Evolutionary conservation across 1,140 invertebrate species (phyloP).

Genomic region (Temnothorax nylanderi): DNA sequence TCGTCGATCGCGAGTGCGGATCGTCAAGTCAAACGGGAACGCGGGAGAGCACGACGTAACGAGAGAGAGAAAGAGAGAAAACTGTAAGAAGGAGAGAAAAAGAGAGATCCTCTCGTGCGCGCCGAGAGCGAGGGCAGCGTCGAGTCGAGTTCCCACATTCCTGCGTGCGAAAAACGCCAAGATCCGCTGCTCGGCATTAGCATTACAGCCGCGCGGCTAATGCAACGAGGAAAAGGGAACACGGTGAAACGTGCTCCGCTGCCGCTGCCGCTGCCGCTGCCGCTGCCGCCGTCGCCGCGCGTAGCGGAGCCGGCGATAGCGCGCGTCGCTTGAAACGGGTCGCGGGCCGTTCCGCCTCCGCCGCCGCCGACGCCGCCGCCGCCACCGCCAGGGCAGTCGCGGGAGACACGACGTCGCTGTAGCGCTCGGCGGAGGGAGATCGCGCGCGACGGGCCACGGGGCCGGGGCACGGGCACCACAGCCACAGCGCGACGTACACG

Average conservation of each 20-base stretch:
- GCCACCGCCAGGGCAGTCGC: not conserved
- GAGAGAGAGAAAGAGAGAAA: not conserved
- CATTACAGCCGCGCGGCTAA: slow-evolving; percentile 38
- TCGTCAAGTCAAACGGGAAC: slow-evolving; percentile 13
- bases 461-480: too few species aligned
- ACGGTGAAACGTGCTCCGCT: slow-evolving; percentile 64
- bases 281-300: not conserved
- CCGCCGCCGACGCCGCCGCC: not conserved
- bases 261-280: not conserved
- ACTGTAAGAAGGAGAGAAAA: not conserved
- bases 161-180: slow-evolving; percentile 45
- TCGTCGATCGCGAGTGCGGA: not conserved
- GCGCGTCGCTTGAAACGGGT: slow-evolving; percentile 66
- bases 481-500: too few species aligned
- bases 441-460: not conserved
- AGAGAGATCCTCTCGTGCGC: not conserved
- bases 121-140: slow-evolving; percentile 20
- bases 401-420: slow-evolving; percentile 45
- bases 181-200: slow-evolving; percentile 50
- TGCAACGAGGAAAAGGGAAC: slow-evolving; percentile 61
- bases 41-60: not conserved
- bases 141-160: slow-evolving; percentile 49
- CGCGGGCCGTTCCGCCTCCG: slow-evolving; percentile 43
- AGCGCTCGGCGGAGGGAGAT: not conserved
- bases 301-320: slow-evolving; percentile 59